Conservation (phyloP, 2,888 invertebrate species). For the Atethmia centrago region DNA sequence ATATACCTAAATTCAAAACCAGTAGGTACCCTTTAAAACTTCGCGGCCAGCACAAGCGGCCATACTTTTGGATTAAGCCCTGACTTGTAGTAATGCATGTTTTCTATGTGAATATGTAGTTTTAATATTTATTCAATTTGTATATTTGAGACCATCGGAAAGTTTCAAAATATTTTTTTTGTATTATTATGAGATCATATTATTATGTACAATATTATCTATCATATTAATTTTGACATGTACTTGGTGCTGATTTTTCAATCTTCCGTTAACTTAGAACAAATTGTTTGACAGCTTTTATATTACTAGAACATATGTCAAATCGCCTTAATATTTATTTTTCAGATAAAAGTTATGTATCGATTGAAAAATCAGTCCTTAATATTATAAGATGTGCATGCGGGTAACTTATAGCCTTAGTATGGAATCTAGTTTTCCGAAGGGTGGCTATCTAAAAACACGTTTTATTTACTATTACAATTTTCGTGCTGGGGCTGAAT, state of each 20-base stretch:
- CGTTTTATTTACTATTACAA: background rate
- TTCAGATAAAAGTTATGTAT: no score
- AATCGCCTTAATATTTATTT: no score
- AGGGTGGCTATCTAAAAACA: background rate
- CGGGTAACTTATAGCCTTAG: background rate
- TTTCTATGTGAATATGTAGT: background rate
- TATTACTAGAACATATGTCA: no score
- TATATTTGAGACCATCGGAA: slow-evolving; percentile 1
- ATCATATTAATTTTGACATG: background rate
- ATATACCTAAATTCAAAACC: background rate
- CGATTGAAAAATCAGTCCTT: background rate
- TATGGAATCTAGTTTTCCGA: background rate
- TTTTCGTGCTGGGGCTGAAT: slow-evolving; percentile 5
- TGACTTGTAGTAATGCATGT: background rate
- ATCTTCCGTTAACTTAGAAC: background rate
- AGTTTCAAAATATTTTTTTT: slow-evolving; percentile 1
- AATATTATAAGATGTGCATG: background rate
- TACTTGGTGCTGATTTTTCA: background rate
- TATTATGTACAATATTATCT: background rate
- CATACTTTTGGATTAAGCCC: background rate
- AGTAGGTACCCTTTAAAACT: no score
- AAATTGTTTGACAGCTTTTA: no score
- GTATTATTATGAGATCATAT: background rate
- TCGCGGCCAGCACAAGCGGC: background rate
- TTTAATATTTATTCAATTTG: background rate